Conservation (phyloP, 2,797 vertebrate genomes). For the Hybognathus amarus region DNA sequence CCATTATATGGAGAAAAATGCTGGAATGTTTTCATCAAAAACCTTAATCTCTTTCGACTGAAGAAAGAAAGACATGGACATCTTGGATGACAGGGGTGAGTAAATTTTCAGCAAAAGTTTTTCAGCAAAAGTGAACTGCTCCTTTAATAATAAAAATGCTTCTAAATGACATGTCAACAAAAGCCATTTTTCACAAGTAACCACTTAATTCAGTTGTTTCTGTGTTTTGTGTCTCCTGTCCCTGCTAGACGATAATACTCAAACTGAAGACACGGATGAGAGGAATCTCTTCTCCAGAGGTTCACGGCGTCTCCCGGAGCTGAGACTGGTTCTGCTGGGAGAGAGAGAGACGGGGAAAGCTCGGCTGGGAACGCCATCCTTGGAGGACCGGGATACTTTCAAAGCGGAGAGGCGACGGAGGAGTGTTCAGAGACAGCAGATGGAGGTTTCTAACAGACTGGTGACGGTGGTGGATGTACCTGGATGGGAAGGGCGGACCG, state of each 20-base stretch:
- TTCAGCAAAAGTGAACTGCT: too few species aligned
- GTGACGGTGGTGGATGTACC: conserved; percentile 79
- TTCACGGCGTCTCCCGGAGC: conserved; percentile 68
- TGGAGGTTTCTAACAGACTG: conserved; percentile 66
- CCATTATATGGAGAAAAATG: too few species aligned
- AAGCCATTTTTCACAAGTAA: neutral
- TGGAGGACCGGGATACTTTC: conserved; percentile 62
- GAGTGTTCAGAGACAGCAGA: conserved; percentile 72
- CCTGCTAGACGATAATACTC: conserved; percentile 66
- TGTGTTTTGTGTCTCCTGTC: neutral
- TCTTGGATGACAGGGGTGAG: too few species aligned
- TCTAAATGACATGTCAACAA: neutral
- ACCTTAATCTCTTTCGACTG: too few species aligned
- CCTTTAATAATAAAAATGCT: too few species aligned
- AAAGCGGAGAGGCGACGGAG: conserved; percentile 67
- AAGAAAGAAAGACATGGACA: too few species aligned
- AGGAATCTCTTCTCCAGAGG: conserved; percentile 72
- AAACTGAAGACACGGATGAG: conserved; percentile 66
- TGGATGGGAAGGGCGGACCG: conserved; percentile 75
- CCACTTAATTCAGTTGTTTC: neutral
- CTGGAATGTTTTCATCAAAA: too few species aligned
- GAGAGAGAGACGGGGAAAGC: conserved; percentile 81
- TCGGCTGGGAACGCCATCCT: conserved; percentile 76
- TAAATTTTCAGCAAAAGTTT: too few species aligned
- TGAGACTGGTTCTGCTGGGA: conserved; percentile 76